These are phyloP conservation scores for Dicrurus megarhynchus DNA, from an alignment of 2,113 vertebrate species.

Conservation along the genomic window DNA sequence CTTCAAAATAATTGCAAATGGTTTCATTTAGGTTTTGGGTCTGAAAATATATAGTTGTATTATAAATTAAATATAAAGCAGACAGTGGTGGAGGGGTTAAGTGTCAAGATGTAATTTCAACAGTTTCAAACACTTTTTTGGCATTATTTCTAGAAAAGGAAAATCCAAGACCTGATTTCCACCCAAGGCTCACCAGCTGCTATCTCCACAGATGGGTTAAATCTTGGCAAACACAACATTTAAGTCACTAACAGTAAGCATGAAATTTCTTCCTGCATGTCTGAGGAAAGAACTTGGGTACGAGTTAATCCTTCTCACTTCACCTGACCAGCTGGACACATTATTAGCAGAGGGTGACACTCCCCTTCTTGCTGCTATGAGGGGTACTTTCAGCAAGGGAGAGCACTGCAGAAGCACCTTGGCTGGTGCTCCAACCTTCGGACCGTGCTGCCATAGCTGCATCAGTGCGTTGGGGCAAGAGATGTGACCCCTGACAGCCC, in stretches of 20 bases:
- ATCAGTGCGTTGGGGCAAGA: neutral
- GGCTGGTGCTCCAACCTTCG: neutral
- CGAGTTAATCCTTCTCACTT: neutral
- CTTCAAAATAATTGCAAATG: constrained; percentile 38
- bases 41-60: constrained; percentile 10
- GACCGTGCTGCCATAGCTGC: neutral
- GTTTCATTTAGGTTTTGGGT: constrained; percentile 24
- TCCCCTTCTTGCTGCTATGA: neutral
- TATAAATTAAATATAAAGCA: constrained; percentile 43
- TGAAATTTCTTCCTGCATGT: neutral
- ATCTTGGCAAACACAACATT: neutral
- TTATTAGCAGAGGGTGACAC: neutral
- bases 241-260: neutral
- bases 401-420: neutral
- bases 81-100: neutral
- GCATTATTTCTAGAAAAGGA: neutral
- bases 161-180: neutral
- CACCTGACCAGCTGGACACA: neutral
- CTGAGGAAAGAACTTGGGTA: neutral
- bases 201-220: neutral
- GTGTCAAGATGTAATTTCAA: constrained; percentile 50
- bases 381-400: neutral
- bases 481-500: neutral
- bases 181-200: neutral
- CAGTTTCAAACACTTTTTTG: neutral